Percentiles rank a stretch among this genome's conserved stretches.
phyloP scores from a whole-genome alignment of 2,888 invertebrate genomes.

The Lordiphosa andalusiaca region DNA sequence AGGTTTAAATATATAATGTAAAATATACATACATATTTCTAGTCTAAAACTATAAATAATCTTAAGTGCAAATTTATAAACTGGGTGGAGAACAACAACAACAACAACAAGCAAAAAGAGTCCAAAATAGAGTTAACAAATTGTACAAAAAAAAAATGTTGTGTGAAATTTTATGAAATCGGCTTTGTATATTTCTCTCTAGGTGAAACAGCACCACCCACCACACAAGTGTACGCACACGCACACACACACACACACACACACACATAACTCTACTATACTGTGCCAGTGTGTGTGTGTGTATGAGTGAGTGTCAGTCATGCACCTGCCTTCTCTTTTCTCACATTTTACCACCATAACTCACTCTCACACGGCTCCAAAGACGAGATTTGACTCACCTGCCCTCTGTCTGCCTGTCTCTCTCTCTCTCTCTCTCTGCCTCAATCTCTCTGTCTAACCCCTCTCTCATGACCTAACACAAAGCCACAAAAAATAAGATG shows the following conservation, averaged over 20 bases:
- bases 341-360: slow-evolving; percentile 15
- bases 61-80: slow-evolving; percentile 72
- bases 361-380: slow-evolving; percentile 3
- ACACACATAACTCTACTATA: neutral
- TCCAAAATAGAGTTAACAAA: neutral
- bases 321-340: slow-evolving; percentile 26
- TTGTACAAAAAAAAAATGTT: neutral
- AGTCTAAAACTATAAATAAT: slow-evolving; percentile 61
- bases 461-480: too few relatives aligned
- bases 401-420: too few relatives aligned
- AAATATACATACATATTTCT: slow-evolving; percentile 43
- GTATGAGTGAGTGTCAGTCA: slow-evolving; percentile 19
- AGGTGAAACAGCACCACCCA: slow-evolving; percentile 6
- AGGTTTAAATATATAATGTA: slow-evolving; percentile 30
- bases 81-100: slow-evolving; percentile 78
- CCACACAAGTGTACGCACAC: slow-evolving; percentile 6
- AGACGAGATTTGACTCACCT: too few relatives aligned
- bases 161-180: neutral
- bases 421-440: too few relatives aligned
- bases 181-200: slow-evolving; percentile 11
- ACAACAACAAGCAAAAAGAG: slow-evolving; percentile 22
- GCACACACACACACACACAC: neutral
- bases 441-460: too few relatives aligned
- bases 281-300: slow-evolving; percentile 28
- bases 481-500: slow-evolving; percentile 10